Evolutionary conservation across 2,113 vertebrate genomes (phyloP), one percentile per base, ranked within the genome.

Genomic region (Mohoua ochrocephala): DNA sequence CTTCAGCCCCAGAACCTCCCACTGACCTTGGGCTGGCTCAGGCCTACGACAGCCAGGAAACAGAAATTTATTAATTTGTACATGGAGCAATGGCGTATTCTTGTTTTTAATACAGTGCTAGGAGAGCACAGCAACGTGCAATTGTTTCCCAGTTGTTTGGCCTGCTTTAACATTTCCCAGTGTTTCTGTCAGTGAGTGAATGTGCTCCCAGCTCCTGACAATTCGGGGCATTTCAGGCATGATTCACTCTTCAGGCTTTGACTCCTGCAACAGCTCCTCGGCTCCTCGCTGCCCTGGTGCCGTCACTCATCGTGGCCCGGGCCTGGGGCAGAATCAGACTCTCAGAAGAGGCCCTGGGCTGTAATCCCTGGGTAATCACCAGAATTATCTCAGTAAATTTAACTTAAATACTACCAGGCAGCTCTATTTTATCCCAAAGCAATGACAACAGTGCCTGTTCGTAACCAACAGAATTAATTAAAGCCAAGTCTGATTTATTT

Each of bases 361-460:
- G 27, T 22, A 54, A 77, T 88, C 56, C 86, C 56, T 76, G 91
- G 54, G 33, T 63, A 88, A 81, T 70, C 84, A 80, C 54, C 71
- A 88, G 79, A 76, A 93, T 93, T 95, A 74, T 88, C 79, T 91
- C 96, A 94, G 68, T 88, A 96, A 93, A 95, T 96, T 96, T 95
- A 92, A 93, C 93, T 84, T 68, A 49, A 63, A 76, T 87, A 39
- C 84, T 73, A 33, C 45, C 64, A 65, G 42, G 39, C 67, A 87
- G 67, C 67, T 84, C 64, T 80, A 1, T 73, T 93, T 57, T 79
- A 73, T 77, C 91, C 87, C 19, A 30, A 91, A 97, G 94, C 57
- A 35, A 74, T 54, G 93, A 35, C 67, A 95, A 13, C 71, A 79
- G 52, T 44, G 47, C 56, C 78, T 92, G 64, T 56, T 93, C 42